These are phyloP conservation scores for Crocuta crocuta DNA, from an alignment of 2,113 vertebrate genomes.

Conservation along the genomic window DNA sequence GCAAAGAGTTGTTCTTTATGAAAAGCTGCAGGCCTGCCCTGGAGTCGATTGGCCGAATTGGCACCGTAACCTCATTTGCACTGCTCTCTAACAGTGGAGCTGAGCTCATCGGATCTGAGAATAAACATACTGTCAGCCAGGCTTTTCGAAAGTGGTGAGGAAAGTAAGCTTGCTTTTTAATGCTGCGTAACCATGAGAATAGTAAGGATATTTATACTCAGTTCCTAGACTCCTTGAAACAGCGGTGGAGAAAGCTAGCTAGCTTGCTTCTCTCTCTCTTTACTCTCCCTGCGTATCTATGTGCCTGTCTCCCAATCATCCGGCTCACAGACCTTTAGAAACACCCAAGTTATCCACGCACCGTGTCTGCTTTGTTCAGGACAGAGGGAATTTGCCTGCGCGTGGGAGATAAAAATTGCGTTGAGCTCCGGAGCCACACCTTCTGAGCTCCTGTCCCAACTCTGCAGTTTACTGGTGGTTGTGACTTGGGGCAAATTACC, in stretches of 20 bases:
- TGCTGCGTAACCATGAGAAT: neutral
- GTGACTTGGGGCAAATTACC: neutral
- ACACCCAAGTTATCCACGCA: rapidly evolving
- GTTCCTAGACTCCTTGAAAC: neutral
- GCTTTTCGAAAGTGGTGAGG: neutral
- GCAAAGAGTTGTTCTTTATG: neutral
- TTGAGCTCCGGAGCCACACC: neutral
- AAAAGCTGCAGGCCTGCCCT: neutral
- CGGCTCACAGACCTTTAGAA: neutral
- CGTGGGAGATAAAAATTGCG: rapidly evolving
- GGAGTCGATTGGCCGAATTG: neutral
- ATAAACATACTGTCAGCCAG: neutral
- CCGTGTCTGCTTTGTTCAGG: neutral
- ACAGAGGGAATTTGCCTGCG: neutral
- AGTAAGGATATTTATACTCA: neutral
- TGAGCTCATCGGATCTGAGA: neutral
- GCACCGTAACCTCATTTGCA: neutral
- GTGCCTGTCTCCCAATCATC: neutral
- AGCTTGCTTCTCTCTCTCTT: neutral
- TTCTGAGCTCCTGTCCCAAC: neutral
- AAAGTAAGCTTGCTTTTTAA: conserved; percentile 21
- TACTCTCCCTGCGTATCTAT: no score
- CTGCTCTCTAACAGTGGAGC: neutral
- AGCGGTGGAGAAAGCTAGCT: neutral
- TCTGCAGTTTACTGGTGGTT: neutral